These are phyloP conservation scores for Tauraco hartlaubi DNA, from an alignment of 2,797 vertebrate species.

Conservation along the genomic window DNA sequence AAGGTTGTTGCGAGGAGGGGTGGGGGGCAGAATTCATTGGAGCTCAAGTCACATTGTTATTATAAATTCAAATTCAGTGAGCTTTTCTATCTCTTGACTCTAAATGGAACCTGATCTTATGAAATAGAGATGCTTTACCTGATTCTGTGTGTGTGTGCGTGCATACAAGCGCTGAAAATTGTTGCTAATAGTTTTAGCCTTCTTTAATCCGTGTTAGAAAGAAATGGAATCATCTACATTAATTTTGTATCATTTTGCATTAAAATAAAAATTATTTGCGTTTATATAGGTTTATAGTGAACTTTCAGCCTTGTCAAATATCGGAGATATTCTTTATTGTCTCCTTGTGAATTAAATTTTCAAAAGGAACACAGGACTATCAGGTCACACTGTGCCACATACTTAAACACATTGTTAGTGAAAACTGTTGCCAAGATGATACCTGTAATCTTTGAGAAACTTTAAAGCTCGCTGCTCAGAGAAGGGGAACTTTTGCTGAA, in stretches of 20 bases:
- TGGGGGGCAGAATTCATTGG: conserved; percentile 26
- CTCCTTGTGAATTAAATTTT: background rate
- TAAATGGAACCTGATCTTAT: background rate
- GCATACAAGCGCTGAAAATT: background rate
- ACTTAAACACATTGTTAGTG: background rate
- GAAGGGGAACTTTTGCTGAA: background rate
- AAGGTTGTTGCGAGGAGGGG: fast-evolving
- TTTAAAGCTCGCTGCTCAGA: background rate
- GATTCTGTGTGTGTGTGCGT: background rate
- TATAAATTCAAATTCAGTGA: conserved; percentile 40
- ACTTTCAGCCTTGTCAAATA: background rate
- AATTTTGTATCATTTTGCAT: background rate
- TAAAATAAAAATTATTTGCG: background rate
- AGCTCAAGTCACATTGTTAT: conserved; percentile 56
- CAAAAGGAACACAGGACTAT: background rate
- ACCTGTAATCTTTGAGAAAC: background rate
- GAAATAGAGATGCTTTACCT: conserved; percentile 13
- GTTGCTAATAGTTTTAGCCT: background rate
- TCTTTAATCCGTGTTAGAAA: background rate
- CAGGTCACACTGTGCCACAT: background rate
- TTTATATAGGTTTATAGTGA: background rate
- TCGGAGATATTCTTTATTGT: background rate
- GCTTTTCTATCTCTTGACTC: conserved; percentile 34
- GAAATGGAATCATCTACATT: background rate
- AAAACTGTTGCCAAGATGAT: background rate